Percentiles rank a stretch among this genome's conserved stretches.
These are phyloP conservation scores for Margaritifera margaritifera DNA, from an alignment of 2,888 invertebrate species.

Conservation along the genomic window DNA sequence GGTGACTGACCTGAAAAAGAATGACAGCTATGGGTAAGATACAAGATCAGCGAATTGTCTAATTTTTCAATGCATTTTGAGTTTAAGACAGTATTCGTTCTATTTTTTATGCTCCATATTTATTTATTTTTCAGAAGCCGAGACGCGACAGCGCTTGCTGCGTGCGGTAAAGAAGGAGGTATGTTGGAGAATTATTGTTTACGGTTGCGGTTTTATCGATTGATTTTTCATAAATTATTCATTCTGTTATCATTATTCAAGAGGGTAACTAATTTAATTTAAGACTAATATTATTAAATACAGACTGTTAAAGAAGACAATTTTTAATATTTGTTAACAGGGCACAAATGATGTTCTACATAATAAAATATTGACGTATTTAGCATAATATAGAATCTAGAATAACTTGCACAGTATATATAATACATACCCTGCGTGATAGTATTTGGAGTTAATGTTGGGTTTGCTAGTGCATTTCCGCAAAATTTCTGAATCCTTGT, in stretches of 20 bases:
- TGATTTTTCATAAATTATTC: slow-evolving; percentile 1
- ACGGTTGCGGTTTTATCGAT: not conserved
- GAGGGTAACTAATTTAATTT: slow-evolving; percentile 52
- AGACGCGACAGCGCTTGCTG: slow-evolving; percentile 83
- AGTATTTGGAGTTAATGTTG: too few species aligned
- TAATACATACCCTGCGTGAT: too few species aligned
- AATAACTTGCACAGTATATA: too few species aligned
- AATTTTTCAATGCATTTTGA: too few species aligned
- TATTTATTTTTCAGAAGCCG: slow-evolving; percentile 50
- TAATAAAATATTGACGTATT: too few species aligned
- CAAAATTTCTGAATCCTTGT: too few species aligned
- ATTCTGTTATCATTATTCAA: slow-evolving; percentile 16
- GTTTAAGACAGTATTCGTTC: too few species aligned
- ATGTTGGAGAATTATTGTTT: slow-evolving; percentile 37
- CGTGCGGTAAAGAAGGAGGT: slow-evolving; percentile 86
- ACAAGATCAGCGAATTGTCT: not conserved
- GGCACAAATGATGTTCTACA: too few species aligned
- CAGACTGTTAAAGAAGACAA: not conserved
- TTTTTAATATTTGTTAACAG: too few species aligned
- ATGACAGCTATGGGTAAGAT: slow-evolving; percentile 1
- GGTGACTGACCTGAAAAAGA: not conserved
- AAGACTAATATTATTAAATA: not conserved
- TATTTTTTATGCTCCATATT: too few species aligned
- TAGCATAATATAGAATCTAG: too few species aligned
- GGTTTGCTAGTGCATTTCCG: too few species aligned